phyloP scores from a whole-genome alignment of 1,140 invertebrate species.

The Zaprionus nigranus region DNA sequence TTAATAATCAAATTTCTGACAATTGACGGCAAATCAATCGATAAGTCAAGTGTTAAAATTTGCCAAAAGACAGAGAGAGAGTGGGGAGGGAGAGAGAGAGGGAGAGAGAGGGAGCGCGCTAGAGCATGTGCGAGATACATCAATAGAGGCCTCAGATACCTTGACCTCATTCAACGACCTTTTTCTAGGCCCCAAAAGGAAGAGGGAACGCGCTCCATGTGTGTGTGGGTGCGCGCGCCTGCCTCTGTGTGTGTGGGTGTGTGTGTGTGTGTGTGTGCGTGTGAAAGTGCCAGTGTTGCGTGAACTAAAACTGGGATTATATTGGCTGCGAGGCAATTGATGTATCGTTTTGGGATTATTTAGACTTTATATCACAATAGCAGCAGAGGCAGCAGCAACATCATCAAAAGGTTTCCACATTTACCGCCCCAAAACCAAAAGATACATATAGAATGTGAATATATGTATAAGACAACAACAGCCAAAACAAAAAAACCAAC shows the following conservation, averaged over 20 bases:
- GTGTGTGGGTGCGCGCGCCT: constrained; percentile 1
- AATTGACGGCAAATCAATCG: constrained; percentile 71
- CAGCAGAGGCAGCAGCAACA: background rate
- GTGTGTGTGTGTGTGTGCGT: constrained; percentile 10
- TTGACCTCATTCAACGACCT: constrained; percentile 74
- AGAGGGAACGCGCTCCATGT: constrained; percentile 27
- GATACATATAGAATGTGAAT: constrained; percentile 2
- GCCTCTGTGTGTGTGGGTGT: constrained; percentile 10
- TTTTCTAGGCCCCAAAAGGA: constrained; percentile 33
- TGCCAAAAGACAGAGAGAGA: constrained; percentile 15
- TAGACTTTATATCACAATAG: constrained; percentile 28
- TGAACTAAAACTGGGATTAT: constrained; percentile 51
- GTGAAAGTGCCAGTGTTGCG: constrained; percentile 31
- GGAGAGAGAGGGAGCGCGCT: constrained; percentile 11
- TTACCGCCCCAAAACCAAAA: constrained; percentile 30
- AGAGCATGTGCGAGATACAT: constrained; percentile 15
- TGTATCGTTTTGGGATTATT: constrained; percentile 16
- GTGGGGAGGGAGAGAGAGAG: constrained; percentile 1
- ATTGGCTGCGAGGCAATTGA: constrained; percentile 25
- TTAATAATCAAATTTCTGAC: constrained; percentile 68
- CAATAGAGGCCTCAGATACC: constrained; percentile 49
- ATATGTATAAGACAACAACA: background rate
- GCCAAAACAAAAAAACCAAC: background rate
- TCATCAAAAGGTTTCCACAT: constrained; percentile 41
- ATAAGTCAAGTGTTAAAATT: constrained; percentile 72